Evolutionary conservation across 2,797 vertebrate species (phyloP).

Genomic region (Malacoraja senta): DNA sequence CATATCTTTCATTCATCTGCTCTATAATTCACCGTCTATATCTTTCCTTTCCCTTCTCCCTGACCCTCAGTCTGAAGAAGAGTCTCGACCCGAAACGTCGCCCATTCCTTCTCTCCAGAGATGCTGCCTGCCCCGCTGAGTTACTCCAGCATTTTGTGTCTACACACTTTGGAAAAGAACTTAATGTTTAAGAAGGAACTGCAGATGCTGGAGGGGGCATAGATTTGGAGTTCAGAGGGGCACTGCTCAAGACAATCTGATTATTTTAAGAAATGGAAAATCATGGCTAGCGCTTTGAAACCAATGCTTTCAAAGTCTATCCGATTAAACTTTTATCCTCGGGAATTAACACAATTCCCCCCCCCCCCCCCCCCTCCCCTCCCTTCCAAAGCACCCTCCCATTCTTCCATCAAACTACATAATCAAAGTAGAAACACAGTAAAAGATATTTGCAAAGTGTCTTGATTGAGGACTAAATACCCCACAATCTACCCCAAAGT

Average conservation of each 20-base stretch:
- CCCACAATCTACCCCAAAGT: too few relatives aligned
- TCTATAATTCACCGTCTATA: too few relatives aligned
- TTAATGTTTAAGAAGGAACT: too few relatives aligned
- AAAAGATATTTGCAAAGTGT: neutral
- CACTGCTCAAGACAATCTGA: neutral
- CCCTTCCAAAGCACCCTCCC: neutral
- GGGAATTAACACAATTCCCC: neutral
- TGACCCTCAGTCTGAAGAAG: too few relatives aligned
- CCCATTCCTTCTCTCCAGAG: too few relatives aligned
- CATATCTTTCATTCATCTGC: too few relatives aligned
- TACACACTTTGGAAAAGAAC: neutral
- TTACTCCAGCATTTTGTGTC: neutral
- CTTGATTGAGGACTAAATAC: neutral
- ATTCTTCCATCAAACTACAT: neutral
- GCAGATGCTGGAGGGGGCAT: neutral
- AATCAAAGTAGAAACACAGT: neutral
- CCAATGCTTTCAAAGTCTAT: neutral
- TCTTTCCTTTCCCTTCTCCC: too few relatives aligned
- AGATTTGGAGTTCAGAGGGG: neutral
- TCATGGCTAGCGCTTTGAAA: too few relatives aligned
- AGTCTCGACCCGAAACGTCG: too few relatives aligned
- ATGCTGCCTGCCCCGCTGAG: too few relatives aligned
- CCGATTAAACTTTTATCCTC: neutral
- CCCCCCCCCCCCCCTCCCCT: neutral
- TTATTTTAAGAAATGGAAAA: neutral